These are phyloP conservation scores for Campaea margaritaria DNA, from an alignment of 2,888 invertebrate genomes.

Conservation along the genomic window DNA sequence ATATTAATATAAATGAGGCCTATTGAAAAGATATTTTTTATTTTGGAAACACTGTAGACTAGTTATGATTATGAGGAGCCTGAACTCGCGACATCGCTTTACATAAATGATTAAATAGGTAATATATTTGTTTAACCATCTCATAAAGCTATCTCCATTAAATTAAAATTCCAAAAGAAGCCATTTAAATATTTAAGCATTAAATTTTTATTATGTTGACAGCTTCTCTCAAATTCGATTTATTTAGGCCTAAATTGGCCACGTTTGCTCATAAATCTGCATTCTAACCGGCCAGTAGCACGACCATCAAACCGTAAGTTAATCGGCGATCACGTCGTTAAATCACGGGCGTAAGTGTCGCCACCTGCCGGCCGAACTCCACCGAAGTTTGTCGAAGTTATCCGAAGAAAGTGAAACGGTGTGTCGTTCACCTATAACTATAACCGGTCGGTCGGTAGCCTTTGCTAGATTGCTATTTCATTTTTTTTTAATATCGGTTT, in stretches of 20 bases:
- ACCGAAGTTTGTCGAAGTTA: constrained; percentile 39
- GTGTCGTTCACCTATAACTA: constrained; percentile 65
- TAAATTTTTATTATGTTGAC: background rate
- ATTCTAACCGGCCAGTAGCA: constrained; percentile 12
- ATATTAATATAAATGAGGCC: too few species aligned
- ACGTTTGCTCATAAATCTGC: constrained; percentile 14
- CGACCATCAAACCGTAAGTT: constrained; percentile 10
- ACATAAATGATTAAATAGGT: too few species aligned
- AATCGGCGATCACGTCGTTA: constrained; percentile 7
- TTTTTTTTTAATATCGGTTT: constrained; percentile 26
- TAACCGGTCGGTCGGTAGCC: constrained; percentile 43
- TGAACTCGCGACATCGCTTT: too few species aligned
- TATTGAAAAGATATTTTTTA: too few species aligned
- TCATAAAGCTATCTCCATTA: background rate
- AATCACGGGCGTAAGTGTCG: constrained; percentile 55
- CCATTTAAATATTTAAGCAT: constrained; percentile 24
- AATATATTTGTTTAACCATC: too few species aligned
- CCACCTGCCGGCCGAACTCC: constrained; percentile 56
- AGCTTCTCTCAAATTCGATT: constrained; percentile 17
- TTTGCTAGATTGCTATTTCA: constrained; percentile 25
- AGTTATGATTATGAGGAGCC: too few species aligned
- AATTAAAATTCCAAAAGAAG: constrained; percentile 24
- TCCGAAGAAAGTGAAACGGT: constrained; percentile 72
- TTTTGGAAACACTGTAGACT: background rate
- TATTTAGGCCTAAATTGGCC: constrained; percentile 6